Evolutionary conservation across 1,140 invertebrate species (phyloP).

Genomic region (Lepidurus arcticus): DNA sequence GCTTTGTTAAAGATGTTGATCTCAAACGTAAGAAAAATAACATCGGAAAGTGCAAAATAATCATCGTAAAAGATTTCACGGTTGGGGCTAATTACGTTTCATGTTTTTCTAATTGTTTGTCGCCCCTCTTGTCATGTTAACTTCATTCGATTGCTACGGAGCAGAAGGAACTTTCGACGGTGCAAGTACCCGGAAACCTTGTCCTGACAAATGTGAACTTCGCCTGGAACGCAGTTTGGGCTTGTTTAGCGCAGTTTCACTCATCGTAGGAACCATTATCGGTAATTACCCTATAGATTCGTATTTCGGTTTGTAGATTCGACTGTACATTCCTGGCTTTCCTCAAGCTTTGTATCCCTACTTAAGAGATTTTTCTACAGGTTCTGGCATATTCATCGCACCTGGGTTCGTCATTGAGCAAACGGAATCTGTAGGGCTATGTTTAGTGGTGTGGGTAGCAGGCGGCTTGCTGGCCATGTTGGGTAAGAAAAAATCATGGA

Average conservation of each 20-base stretch:
- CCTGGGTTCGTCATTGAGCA: neutral
- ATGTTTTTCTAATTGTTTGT: neutral
- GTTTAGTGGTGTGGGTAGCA: constrained; percentile 9
- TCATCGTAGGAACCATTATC: constrained; percentile 42
- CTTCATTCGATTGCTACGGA: neutral
- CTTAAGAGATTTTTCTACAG: neutral
- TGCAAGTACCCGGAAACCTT: neutral
- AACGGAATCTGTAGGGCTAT: constrained; percentile 1
- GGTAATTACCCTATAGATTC: constrained; percentile 33
- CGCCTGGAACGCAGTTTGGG: constrained; percentile 38
- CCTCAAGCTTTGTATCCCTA: neutral
- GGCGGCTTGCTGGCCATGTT: neutral
- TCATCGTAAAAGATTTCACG: too few relatives aligned
- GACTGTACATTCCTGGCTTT: neutral
- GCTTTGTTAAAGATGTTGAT: neutral
- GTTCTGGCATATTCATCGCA: constrained; percentile 6
- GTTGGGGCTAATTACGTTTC: neutral
- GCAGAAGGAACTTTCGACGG: neutral
- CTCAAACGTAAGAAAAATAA: neutral
- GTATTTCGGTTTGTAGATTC: neutral
- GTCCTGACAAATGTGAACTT: neutral
- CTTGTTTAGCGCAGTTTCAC: constrained; percentile 39
- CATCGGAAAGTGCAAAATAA: neutral
- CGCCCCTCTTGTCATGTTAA: neutral
- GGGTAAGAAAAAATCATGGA: neutral